These are phyloP conservation scores for Sitophilus oryzae DNA, from an alignment of 1,140 invertebrate genomes.

Conservation along the genomic window DNA sequence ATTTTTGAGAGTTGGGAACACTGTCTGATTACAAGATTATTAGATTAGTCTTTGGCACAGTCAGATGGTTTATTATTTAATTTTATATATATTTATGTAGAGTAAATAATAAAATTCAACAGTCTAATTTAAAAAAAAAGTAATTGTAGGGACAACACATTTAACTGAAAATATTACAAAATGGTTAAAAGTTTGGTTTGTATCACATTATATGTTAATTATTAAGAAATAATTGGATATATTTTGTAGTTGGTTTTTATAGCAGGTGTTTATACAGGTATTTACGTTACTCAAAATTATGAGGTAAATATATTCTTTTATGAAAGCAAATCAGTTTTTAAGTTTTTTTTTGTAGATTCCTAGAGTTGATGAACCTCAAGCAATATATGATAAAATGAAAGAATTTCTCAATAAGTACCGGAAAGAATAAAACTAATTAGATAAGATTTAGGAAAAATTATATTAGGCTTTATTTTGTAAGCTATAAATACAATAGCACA, in stretches of 20 bases:
- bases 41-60: too few relatives aligned
- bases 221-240: too few relatives aligned
- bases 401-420: conserved; percentile 61
- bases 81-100: too few relatives aligned
- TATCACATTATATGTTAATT: too few relatives aligned
- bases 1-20: too few relatives aligned
- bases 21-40: too few relatives aligned
- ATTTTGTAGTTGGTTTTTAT: conserved; percentile 66
- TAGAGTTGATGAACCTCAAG: conserved; percentile 70
- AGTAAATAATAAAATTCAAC: too few relatives aligned
- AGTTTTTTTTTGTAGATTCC: conserved; percentile 58
- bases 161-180: too few relatives aligned
- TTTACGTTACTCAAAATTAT: conserved; percentile 78
- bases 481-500: conserved; percentile 30
- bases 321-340: conserved; percentile 10
- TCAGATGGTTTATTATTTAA: too few relatives aligned
- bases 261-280: conserved; percentile 69
- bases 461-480: conserved; percentile 2
- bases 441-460: neutral
- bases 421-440: conserved; percentile 47
- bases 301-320: conserved; percentile 52
- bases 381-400: conserved; percentile 61
- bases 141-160: too few relatives aligned
- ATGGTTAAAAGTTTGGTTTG: too few relatives aligned
- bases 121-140: too few relatives aligned